A percentile compares a stretch with the other conserved stretches of the same genome.
phyloP scores from a whole-genome alignment of 1,140 invertebrate genomes.

The Papilio polytes region DNA sequence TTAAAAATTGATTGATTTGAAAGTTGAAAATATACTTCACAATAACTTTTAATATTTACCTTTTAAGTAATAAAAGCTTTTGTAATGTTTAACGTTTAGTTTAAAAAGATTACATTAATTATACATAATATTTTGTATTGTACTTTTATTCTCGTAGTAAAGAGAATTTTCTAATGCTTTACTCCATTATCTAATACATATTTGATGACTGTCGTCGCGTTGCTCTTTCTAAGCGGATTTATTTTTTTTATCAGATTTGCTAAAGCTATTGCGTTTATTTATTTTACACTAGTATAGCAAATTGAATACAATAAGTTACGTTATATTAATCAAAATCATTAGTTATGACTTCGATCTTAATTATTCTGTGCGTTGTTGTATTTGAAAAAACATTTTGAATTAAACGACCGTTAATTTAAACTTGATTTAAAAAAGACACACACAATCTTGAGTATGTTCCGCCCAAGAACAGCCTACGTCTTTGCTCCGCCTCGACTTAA shows the following conservation, averaged over 20 bases:
- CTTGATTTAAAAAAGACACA: background rate
- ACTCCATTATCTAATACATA: constrained; percentile 42
- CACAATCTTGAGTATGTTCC: background rate
- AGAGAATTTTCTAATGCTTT: constrained; percentile 29
- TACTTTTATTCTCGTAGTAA: constrained; percentile 16
- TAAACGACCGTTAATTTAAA: background rate
- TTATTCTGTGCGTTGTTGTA: too few relatives aligned
- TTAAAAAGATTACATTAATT: background rate
- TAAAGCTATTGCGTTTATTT: background rate
- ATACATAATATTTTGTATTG: constrained; percentile 5
- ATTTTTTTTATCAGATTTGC: constrained; percentile 36
- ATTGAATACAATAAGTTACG: background rate
- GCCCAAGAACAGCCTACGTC: constrained; percentile 25
- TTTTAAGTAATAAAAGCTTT: background rate
- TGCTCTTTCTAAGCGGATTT: constrained; percentile 38
- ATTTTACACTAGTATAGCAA: background rate
- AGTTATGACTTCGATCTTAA: background rate
- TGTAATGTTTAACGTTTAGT: background rate
- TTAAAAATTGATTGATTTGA: too few relatives aligned
- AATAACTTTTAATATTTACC: background rate
- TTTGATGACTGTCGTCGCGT: constrained; percentile 38
- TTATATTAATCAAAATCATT: background rate
- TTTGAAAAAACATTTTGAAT: too few relatives aligned
- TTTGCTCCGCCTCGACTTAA: constrained; percentile 43
- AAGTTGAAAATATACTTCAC: too few relatives aligned